Evolutionary conservation across 2,113 vertebrate species (phyloP).

Genomic region (Asarcornis scutulata): DNA sequence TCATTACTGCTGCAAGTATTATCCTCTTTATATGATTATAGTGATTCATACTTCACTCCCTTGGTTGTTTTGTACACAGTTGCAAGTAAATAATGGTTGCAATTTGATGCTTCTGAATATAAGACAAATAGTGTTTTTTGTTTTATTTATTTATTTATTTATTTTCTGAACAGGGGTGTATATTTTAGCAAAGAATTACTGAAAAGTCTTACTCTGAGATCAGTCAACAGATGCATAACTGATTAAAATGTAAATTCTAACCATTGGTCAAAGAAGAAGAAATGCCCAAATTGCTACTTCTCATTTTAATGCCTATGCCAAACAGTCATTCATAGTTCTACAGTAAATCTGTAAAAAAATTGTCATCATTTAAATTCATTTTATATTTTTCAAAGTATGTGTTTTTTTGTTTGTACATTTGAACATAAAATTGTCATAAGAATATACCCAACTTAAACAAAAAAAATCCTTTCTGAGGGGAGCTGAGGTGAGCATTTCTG

Average conservation of each 20-base stretch:
- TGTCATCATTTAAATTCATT: not conserved
- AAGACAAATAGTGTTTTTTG: not conserved
- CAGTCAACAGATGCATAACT: not conserved
- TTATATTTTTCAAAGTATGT: not conserved
- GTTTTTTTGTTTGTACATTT: not conserved
- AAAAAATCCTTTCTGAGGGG: not conserved
- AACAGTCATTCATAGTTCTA: not conserved
- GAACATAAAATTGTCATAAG: not conserved
- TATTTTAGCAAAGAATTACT: slow-evolving; percentile 8
- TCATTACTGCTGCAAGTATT: slow-evolving; percentile 54
- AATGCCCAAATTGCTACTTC: not conserved
- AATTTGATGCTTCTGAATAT: slow-evolving; percentile 49
- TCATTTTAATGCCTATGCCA: not conserved
- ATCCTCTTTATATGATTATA: slow-evolving; percentile 42
- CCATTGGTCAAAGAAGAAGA: not conserved
- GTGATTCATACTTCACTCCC: slow-evolving; percentile 35
- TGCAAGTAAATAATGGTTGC: slow-evolving; percentile 28
- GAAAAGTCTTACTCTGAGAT: not conserved
- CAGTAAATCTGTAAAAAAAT: not conserved
- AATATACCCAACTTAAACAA: not conserved
- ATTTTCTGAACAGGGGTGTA: not conserved
- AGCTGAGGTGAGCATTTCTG: not conserved
- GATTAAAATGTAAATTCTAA: not conserved
- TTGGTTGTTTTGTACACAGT: slow-evolving; percentile 24
- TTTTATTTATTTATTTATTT: not conserved